phyloP scores from a whole-genome alignment of 2,888 invertebrate genomes.

The Tuberolachnus salignus region DNA sequence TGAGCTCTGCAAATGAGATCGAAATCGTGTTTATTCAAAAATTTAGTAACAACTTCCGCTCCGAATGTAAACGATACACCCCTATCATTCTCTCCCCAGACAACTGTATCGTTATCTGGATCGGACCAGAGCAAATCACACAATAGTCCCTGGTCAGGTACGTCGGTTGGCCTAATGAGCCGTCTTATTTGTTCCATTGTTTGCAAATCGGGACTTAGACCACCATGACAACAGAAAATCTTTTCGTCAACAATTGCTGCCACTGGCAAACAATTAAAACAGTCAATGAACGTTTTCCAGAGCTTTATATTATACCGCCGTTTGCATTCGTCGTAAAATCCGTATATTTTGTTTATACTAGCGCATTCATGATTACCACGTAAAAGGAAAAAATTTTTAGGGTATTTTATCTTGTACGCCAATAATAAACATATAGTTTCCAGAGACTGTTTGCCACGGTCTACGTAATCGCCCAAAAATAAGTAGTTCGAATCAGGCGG shows the following conservation, averaged over 20 bases:
- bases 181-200: conserved; percentile 98
- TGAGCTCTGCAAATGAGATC: conserved; percentile 99
- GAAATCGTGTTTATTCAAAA: conserved; percentile 98
- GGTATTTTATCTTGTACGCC: no score
- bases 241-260: conserved; percentile 94
- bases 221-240: conserved; percentile 79
- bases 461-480: conserved; percentile 97
- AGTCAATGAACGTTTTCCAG: conserved; percentile 96
- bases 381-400: no score
- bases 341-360: no score
- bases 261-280: conserved; percentile 98
- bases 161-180: conserved; percentile 98
- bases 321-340: no score
- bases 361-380: no score
- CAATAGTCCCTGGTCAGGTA: conserved; percentile 94
- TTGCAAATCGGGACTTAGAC: conserved; percentile 88
- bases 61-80: no score
- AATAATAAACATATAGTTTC: no score
- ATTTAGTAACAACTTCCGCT: conserved; percentile 98
- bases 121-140: conserved; percentile 98
- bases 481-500: conserved; percentile 99
- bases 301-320: no score
- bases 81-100: conserved; percentile 99
- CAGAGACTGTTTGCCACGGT: no score
- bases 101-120: conserved; percentile 96